Evolutionary conservation across 2,888 invertebrate species (phyloP), one percentile per base, ranked within the genome.

Genomic region (Aphidoletes aphidimyza): DNA sequence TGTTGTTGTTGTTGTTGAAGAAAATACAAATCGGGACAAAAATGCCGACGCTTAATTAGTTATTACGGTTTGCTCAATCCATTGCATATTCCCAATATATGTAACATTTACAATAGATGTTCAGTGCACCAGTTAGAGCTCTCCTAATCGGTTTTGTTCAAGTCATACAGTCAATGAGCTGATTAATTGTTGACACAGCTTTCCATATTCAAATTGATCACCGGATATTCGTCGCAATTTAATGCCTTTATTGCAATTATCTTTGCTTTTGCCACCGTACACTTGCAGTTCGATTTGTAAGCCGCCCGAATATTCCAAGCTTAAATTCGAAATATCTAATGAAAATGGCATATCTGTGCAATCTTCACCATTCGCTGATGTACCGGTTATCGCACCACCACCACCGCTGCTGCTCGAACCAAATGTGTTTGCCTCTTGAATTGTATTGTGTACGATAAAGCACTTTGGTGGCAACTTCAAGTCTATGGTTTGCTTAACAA

Each of bases 141-240:
- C 30, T 69, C 54, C 22, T 39, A 5, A 69, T 30, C 69, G 69
- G 34, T 69, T 69, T 69, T 81, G 39, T 81, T 81, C 81, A 22
- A 81, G 39, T 81, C 81, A 81, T 37, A 95, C 95, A 85, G 95
- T 95, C 91, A 97, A 93, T 88, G 95, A 96, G 84, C 95, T 95
- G 85, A 97, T 95, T 87, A 97, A 90, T 90, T 96, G 96, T 88
- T 96, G 95, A 89, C 97, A 97, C 59, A 97, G 91, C 89, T 96
- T 95, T 86, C 95, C 95, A 88, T 96, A 97, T 88, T 96, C 95
- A 87, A 94, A 91, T 89, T 95, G 95, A 89, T 97, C 97, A 6
- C 97, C 97, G 0, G 96, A 96, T 87, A 97, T 95, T 88, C 96
- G 91, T 85, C 96, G 91, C 93, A 97, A 93, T 87, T 96, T 96